These are phyloP conservation scores for Lymantria dispar DNA, from an alignment of 2,888 invertebrate genomes.

Conservation along the genomic window DNA sequence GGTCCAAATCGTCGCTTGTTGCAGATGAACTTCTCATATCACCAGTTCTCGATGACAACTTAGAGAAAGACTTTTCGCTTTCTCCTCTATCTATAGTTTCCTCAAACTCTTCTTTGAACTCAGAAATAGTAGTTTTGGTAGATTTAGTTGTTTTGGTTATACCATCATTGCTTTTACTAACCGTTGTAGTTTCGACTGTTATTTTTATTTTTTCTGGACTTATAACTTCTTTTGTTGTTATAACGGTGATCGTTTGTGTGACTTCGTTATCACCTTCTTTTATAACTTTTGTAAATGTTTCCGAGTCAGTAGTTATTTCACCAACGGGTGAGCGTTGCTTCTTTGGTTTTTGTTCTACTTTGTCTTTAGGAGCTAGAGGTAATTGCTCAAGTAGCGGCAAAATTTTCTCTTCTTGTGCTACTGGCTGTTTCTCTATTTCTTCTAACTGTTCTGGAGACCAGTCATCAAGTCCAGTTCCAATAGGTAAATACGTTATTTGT, in stretches of 20 bases:
- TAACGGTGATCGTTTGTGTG: slow-evolving; percentile 73
- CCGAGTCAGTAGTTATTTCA: slow-evolving; percentile 72
- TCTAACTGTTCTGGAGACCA: slow-evolving; percentile 73
- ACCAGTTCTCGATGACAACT: slow-evolving; percentile 72
- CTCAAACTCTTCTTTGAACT: slow-evolving; percentile 74
- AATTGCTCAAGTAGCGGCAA: slow-evolving; percentile 40
- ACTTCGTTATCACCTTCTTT: slow-evolving; percentile 73
- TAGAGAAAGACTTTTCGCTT: slow-evolving; percentile 77
- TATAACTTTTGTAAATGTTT: slow-evolving; percentile 69
- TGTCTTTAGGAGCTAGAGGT: slow-evolving; percentile 42
- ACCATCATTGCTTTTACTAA: slow-evolving; percentile 71
- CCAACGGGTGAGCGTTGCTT: slow-evolving; percentile 73
- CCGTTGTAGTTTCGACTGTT: slow-evolving; percentile 74
- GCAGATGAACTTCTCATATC: slow-evolving; percentile 84
- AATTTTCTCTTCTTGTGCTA: slow-evolving; percentile 42
- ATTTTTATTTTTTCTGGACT: slow-evolving; percentile 75
- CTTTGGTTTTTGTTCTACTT: slow-evolving; percentile 49
- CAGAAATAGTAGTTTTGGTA: slow-evolving; percentile 77
- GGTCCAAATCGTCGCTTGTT: slow-evolving; percentile 85
- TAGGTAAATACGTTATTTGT: slow-evolving; percentile 74
- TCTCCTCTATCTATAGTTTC: slow-evolving; percentile 71
- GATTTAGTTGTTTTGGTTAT: slow-evolving; percentile 76
- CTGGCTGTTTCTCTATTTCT: slow-evolving; percentile 61
- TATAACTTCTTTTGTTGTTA: slow-evolving; percentile 75
- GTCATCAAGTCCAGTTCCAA: slow-evolving; percentile 70